These are phyloP conservation scores for Conistra vaccinii DNA, from an alignment of 2,888 invertebrate species.

Conservation along the genomic window DNA sequence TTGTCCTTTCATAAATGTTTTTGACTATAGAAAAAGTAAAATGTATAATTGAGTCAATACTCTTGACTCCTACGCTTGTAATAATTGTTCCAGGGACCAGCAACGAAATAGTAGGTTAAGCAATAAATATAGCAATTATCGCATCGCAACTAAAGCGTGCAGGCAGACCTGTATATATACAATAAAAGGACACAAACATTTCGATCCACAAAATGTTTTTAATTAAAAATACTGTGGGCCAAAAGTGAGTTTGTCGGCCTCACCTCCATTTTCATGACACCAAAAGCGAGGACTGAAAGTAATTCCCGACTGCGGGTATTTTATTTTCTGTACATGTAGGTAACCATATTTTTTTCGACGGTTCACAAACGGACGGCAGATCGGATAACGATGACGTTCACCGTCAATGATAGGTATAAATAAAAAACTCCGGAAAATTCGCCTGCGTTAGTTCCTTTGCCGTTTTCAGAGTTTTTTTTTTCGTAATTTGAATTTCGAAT, in stretches of 20 bases:
- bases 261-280: slow-evolving; percentile 75
- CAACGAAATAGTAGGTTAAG: not conserved
- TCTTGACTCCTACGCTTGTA: not conserved
- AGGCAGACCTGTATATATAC: slow-evolving; percentile 41
- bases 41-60: not conserved
- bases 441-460: not conserved
- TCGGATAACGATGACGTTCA: slow-evolving; percentile 58
- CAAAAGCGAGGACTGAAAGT: slow-evolving; percentile 73
- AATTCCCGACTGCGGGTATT: slow-evolving; percentile 69
- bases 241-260: slow-evolving; percentile 71
- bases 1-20: no score
- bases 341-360: slow-evolving; percentile 57
- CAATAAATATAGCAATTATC: not conserved
- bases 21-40: not conserved
- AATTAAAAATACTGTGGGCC: slow-evolving; percentile 77
- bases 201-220: slow-evolving; percentile 74
- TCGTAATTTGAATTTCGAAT: slow-evolving; percentile 18
- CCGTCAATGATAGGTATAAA: slow-evolving; percentile 49
- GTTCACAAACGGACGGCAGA: slow-evolving; percentile 38
- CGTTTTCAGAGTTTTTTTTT: not conserved
- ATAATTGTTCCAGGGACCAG: not conserved
- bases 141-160: slow-evolving; percentile 14
- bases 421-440: slow-evolving; percentile 24
- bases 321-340: slow-evolving; percentile 70
- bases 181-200: slow-evolving; percentile 64